Percentiles rank a stretch among this genome's conserved stretches.
Evolutionary conservation across 1,140 invertebrate species (phyloP).

Genomic region (Temnothorax longispinosus): DNA sequence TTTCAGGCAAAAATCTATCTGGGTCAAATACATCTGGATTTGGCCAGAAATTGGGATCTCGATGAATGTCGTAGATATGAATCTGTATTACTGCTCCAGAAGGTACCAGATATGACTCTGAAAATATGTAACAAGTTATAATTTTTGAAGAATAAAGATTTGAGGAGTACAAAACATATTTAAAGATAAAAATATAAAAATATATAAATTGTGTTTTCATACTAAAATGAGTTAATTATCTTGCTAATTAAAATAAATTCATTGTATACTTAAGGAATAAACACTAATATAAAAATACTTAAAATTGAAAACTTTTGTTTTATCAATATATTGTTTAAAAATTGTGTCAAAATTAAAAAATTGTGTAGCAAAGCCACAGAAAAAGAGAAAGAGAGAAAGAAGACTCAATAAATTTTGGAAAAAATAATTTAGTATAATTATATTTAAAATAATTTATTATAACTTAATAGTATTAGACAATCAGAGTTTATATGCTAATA

Average conservation of each 20-base stretch:
- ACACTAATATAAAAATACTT: not conserved
- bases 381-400: not conserved
- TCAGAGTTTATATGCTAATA: no score
- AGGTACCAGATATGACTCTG: constrained; percentile 3
- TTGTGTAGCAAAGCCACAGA: not conserved
- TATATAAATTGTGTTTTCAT: not conserved
- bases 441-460: no score
- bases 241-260: not conserved
- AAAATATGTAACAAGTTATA: not conserved
- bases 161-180: not conserved
- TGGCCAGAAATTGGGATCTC: constrained; percentile 90
- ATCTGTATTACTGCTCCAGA: constrained; percentile 71
- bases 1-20: constrained; percentile 90
- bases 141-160: not conserved
- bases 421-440: not conserved
- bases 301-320: not conserved
- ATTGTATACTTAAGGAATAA: not conserved
- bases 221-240: not conserved
- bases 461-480: no score
- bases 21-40: constrained; percentile 92
- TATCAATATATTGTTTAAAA: not conserved
- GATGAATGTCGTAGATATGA: constrained; percentile 88
- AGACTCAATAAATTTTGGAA: no score
- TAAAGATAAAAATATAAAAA: not conserved
- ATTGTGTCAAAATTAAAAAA: not conserved